Base-by-base conservation (phyloP, 2,888 invertebrate genomes). In the Drosophila subsilvestris region DNA sequence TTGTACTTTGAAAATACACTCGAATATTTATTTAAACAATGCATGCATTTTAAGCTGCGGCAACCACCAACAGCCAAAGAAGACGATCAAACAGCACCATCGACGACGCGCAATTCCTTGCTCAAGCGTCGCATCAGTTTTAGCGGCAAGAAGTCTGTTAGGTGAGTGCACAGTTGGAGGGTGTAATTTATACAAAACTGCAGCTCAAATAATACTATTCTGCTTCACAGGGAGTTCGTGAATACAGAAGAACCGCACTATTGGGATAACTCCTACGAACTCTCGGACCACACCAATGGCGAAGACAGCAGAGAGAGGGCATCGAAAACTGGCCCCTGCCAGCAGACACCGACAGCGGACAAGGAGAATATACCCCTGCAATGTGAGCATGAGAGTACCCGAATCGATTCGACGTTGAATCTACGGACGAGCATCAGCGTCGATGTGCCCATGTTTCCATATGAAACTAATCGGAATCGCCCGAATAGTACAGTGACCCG, bases 61-160 rank as follows among this genome's bases (percentile, higher is more conserved):
- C 72, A 66, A 60, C 61, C 37, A 7, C 29, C 61, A 0, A 10
- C 45, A 10, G 14, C 25, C 12, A 3, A 0, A 7, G n/a, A 47
- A 1, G 51, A 51, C 4, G 78, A 80, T 17, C 63, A 63, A 1
- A 12, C 42, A 1, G 18, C 12, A 18, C 14, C 56, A 7, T 17
- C 53, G 3, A 20, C 42, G 4, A n/a, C 50, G 12, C 8, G 78
- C 58, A 42, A 29, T 7, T 8, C 56, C 17, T 48, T 47, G 45
- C 12, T 53, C 29, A 78, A 55, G 62, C 78, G 86, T 58, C 88
- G 85, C 54, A 88, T 86, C 48, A 86, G 85, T 67, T 86, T 86
- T 42, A 80, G 83, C 50, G 88, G 76, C 17, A 87, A 83, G 25
- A 86, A 86, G 37, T 79, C 70, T 25, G 74, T 86, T 17, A 54